These are phyloP conservation scores for Alca torda DNA, from an alignment of 2,797 vertebrate genomes.

Conservation along the genomic window DNA sequence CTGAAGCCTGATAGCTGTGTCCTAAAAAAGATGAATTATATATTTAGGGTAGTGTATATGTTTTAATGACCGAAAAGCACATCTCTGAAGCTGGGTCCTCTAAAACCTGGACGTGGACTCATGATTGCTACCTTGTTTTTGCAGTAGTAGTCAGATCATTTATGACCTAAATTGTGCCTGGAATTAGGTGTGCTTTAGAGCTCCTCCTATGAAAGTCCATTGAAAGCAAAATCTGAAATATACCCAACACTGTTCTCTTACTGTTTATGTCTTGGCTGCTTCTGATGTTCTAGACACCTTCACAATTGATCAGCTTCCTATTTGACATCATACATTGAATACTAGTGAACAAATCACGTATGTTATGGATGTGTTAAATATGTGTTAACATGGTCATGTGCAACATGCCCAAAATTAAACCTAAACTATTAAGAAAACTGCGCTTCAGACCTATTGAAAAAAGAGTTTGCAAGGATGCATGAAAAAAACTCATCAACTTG, in stretches of 20 bases:
- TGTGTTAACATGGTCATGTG: neutral
- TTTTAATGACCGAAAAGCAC: neutral
- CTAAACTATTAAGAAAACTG: neutral
- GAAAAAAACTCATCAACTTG: neutral
- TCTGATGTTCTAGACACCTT: neutral
- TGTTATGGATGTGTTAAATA: neutral
- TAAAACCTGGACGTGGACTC: neutral
- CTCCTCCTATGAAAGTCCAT: neutral
- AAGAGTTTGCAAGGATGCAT: neutral
- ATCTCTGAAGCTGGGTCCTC: neutral
- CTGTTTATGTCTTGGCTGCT: neutral
- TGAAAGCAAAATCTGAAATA: neutral
- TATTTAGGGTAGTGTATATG: neutral
- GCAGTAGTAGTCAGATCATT: neutral
- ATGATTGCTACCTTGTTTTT: neutral
- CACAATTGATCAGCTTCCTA: neutral
- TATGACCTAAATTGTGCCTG: neutral
- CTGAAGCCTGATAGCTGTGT: slow-evolving; percentile 86
- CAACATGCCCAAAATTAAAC: neutral
- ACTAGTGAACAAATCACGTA: neutral
- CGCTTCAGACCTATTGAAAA: neutral
- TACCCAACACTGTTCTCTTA: neutral
- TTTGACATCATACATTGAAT: neutral
- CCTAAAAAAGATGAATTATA: slow-evolving; percentile 71
- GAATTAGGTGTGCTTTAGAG: neutral